Evolutionary conservation across 2,888 invertebrate genomes (phyloP).

Genomic region (Stenichneumon culpator): DNA sequence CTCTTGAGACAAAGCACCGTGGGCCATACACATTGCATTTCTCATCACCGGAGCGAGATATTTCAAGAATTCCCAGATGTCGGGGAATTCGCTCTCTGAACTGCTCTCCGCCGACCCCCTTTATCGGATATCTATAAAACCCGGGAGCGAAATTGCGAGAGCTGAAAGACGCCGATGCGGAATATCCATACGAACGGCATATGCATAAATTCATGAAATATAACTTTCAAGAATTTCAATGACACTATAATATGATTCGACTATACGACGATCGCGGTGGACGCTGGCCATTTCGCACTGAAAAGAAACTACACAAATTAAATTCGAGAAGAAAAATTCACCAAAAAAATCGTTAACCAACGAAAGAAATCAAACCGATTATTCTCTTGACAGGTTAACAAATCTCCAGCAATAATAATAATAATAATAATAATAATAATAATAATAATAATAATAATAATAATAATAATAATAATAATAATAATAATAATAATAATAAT

Average conservation of each 20-base stretch:
- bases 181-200: constrained; percentile 15
- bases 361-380: too few relatives aligned
- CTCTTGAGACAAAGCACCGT: too few relatives aligned
- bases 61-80: constrained; percentile 19
- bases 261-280: neutral
- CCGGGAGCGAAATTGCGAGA: neutral
- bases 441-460: too few relatives aligned
- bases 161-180: constrained; percentile 8
- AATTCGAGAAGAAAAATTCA: too few relatives aligned
- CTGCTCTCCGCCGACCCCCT: too few relatives aligned
- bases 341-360: too few relatives aligned
- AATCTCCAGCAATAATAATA: too few relatives aligned
- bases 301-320: too few relatives aligned
- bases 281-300: neutral
- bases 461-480: too few relatives aligned
- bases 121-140: constrained; percentile 34
- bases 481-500: too few relatives aligned
- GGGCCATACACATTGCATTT: neutral
- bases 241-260: neutral
- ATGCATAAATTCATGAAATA: constrained; percentile 30
- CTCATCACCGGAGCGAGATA: constrained; percentile 3
- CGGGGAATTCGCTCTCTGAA: neutral
- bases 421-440: too few relatives aligned
- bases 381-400: too few relatives aligned
- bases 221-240: constrained; percentile 1